phyloP scores from a whole-genome alignment of 1,140 invertebrate species.

The Agraylea sexmaculata region DNA sequence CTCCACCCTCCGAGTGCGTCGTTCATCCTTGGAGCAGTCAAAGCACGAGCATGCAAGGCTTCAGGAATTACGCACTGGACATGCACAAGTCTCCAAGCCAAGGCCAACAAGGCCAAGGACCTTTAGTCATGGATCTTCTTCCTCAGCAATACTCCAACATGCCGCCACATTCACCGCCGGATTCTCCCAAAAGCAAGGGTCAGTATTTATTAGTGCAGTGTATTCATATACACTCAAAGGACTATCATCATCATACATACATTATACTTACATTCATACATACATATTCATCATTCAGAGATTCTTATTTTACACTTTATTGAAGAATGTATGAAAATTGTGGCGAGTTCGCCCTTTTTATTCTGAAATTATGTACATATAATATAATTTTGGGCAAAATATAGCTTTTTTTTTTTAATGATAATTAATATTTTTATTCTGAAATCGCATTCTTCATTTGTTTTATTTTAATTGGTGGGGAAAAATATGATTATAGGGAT shows the following conservation, averaged over 20 bases:
- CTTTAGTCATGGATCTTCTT: slow-evolving; percentile 19
- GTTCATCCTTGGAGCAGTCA: too few relatives aligned
- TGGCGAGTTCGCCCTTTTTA: neutral
- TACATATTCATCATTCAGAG: neutral
- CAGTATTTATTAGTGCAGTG: slow-evolving; percentile 3
- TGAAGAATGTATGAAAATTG: neutral
- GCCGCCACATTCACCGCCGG: slow-evolving; percentile 19
- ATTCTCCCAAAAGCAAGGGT: slow-evolving; percentile 21
- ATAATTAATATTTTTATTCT: too few relatives aligned
- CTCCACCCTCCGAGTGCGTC: too few relatives aligned
- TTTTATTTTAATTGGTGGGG: too few relatives aligned
- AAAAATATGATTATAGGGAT: too few relatives aligned
- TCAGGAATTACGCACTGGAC: slow-evolving; percentile 21
- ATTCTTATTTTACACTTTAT: neutral
- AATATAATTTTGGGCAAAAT: too few relatives aligned
- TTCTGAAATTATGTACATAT: neutral
- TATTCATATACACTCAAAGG: slow-evolving; percentile 4
- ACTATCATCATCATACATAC: neutral
- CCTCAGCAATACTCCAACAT: slow-evolving; percentile 16
- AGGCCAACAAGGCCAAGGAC: slow-evolving; percentile 3
- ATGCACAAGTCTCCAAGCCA: slow-evolving; percentile 13
- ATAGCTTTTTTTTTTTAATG: too few relatives aligned
- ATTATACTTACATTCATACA: too few relatives aligned
- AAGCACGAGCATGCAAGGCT: slow-evolving; percentile 19
- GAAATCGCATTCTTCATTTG: too few relatives aligned